Conservation (phyloP, 2,888 invertebrate genomes). For the Gisinianus flammeolus region DNA sequence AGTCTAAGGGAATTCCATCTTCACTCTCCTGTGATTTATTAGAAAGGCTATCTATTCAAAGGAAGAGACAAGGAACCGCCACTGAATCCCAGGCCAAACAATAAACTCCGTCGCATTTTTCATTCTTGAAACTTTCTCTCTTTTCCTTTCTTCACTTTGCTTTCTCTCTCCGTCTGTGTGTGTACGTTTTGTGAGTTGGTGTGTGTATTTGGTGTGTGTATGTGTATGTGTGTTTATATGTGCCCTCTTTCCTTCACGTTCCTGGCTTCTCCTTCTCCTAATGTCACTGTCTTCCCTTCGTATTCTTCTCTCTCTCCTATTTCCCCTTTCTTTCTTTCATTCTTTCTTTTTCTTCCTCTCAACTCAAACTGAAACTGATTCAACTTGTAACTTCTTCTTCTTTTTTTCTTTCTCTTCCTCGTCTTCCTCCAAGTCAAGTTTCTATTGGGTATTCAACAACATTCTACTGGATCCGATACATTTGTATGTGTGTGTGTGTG, state of each 20-base stretch:
- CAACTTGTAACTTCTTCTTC: neutral
- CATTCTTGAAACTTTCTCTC: conserved; percentile 34
- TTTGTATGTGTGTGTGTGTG: too few species aligned
- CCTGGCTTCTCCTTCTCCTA: neutral
- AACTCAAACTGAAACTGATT: neutral
- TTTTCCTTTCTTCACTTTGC: neutral
- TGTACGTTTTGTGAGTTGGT: too few species aligned
- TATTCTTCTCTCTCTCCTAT: conserved; percentile 4
- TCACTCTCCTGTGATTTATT: conserved; percentile 29
- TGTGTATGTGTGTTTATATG: too few species aligned
- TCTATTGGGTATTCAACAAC: neutral
- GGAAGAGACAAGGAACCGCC: conserved; percentile 35
- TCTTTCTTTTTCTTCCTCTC: neutral
- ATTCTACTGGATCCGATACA: too few species aligned
- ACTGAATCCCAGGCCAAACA: conserved; percentile 44
- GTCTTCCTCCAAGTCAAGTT: neutral
- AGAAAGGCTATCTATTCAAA: conserved; percentile 36
- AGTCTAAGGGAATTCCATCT: neutral
- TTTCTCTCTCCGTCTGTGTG: neutral
- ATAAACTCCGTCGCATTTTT: conserved; percentile 43
- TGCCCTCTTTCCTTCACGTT: neutral
- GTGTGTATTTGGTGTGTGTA: too few species aligned
- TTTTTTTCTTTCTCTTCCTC: neutral
- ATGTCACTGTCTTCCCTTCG: neutral
- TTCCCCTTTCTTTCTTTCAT: neutral